Evolutionary conservation across 1,140 invertebrate species (phyloP), one percentile per base, ranked within the genome.

Genomic region (Leptinotarsa texana): DNA sequence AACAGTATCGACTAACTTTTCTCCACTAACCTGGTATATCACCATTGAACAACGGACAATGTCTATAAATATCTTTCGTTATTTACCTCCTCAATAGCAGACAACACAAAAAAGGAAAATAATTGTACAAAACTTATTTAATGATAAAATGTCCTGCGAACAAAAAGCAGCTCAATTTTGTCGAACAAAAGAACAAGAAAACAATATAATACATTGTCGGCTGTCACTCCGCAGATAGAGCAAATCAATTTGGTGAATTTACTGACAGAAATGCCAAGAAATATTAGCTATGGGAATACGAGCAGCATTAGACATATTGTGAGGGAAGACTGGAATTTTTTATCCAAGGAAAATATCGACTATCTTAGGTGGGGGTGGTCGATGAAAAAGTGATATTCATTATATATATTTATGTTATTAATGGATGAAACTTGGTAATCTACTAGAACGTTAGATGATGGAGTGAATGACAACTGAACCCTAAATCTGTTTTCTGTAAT

Each of bases 201-300:
- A 72, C 69, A 72, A 72, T 72, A 72, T 72, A 63, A 72, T 72
- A 72, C 69, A 72, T 72, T 61, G 69, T 72, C 57, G 69, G 69
- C 69, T 72, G 69, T 72, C 69, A 72, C 69, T 72, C 13, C 69
- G 69, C 27, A 72, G 69, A 72, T 72, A 72, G 69, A 62, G 69
- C 69, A 72, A 72, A 72, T 72, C 69, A 72, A 72, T 72, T 72
- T 72, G 69, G 69, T 47, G 69, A 72, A 72, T 72, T 72, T 72
- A 72, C 69, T 42, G 69, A 72, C 69, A 62, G 57, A 63, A 72
- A 72, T 72, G 69, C 51, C 69, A 62, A 62, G 69, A 72, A 62
- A 72, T 72, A 72, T 72, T 72, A 72, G 69, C 69, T 72, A 72
- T 62, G 69, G 69, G 69, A 72, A 72, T 72, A 72, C 51, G 57